These are phyloP conservation scores for Coracias cyanogaster DNA, from an alignment of 2,797 vertebrate species.

Conservation along the genomic window DNA sequence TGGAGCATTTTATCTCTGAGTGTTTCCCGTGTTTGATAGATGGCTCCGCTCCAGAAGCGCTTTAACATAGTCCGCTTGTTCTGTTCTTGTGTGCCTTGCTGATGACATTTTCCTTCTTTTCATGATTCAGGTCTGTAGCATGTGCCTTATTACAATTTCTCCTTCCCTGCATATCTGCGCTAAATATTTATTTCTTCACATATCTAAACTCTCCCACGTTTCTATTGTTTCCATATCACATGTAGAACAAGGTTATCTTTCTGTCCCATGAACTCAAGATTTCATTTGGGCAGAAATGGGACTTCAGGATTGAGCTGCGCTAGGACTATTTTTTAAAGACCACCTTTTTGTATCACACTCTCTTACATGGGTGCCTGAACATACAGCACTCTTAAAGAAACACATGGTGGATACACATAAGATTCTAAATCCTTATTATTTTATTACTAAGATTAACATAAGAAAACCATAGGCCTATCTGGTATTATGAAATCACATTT, in stretches of 20 bases:
- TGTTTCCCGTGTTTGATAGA: constrained; percentile 10
- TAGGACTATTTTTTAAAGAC: background rate
- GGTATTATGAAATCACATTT: background rate
- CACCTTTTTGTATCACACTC: background rate
- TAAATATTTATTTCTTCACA: background rate
- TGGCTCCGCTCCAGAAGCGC: constrained; percentile 20
- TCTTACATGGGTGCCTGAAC: background rate
- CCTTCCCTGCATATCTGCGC: background rate
- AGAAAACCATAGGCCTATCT: background rate
- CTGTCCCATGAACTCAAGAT: background rate
- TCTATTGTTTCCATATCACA: background rate
- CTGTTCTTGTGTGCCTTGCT: constrained; percentile 1
- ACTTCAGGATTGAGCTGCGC: background rate
- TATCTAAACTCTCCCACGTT: background rate
- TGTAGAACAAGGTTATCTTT: background rate
- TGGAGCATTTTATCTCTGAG: constrained; percentile 17
- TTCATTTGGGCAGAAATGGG: background rate
- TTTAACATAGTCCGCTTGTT: constrained; percentile 13
- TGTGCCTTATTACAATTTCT: background rate
- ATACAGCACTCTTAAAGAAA: background rate
- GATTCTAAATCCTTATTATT: background rate
- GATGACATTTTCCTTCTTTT: constrained; percentile 2
- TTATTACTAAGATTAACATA: background rate
- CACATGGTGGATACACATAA: background rate
- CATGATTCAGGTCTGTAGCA: background rate